Percentiles rank a stretch among this genome's conserved stretches.
Conservation (phyloP, 37 sponge, comb jelly and placozoan species). For the Chondrosia reniformis region DNA sequence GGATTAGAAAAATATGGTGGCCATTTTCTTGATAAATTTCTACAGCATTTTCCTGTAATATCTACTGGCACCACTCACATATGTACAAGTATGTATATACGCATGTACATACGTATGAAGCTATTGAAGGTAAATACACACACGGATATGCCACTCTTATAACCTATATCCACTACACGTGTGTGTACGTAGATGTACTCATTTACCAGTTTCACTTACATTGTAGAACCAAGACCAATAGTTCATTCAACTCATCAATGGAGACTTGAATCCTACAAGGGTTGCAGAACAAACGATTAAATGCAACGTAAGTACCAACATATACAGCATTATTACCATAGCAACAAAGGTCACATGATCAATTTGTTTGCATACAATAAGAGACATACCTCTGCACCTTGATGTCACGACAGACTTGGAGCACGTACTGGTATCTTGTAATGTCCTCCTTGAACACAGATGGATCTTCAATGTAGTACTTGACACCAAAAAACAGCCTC, state of each 20-base stretch:
- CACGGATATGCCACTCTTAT: no score
- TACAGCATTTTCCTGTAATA: no score
- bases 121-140: no score
- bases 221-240: background rate
- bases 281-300: background rate
- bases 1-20: no score
- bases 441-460: constrained; percentile 13
- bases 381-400: constrained; percentile 27
- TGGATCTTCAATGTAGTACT: constrained; percentile 22
- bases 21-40: no score
- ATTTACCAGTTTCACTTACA: background rate
- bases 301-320: background rate
- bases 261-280: background rate
- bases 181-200: background rate
- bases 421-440: constrained; percentile 24
- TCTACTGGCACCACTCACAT: no score
- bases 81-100: constrained; percentile 1
- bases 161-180: no score
- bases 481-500: constrained; percentile 8
- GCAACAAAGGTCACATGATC: no score
- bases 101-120: background rate
- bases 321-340: background rate
- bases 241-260: constrained; percentile 1
- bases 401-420: constrained; percentile 24
- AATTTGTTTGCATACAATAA: background rate